Percentiles rank a stretch among this genome's conserved stretches.
phyloP scores from a whole-genome alignment of 2,888 invertebrate genomes.

The Polietes domitor region DNA sequence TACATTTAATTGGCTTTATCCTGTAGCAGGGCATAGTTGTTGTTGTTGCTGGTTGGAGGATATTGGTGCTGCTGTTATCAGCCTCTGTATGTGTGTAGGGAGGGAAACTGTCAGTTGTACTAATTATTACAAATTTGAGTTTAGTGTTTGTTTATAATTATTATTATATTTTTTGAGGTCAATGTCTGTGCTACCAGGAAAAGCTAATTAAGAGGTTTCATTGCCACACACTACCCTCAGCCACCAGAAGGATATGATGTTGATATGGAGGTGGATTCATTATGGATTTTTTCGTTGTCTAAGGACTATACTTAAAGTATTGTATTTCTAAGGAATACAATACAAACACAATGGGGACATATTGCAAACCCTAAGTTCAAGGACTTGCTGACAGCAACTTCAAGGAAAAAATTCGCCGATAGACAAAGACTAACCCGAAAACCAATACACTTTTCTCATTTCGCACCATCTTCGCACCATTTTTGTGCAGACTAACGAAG shows the following conservation, averaged over 20 bases:
- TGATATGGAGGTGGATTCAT: not conserved
- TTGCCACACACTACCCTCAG: not conserved
- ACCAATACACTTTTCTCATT: no score
- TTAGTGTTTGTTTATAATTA: slow-evolving; percentile 44
- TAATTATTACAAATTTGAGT: slow-evolving; percentile 47
- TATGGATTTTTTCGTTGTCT: not conserved
- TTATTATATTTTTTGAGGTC: not conserved
- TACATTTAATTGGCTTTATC: slow-evolving; percentile 50
- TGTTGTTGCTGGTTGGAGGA: not conserved
- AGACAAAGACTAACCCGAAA: no score
- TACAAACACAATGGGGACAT: no score
- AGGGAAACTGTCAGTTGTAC: slow-evolving; percentile 10
- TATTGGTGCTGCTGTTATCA: not conserved
- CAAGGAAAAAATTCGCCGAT: no score
- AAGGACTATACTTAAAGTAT: not conserved
- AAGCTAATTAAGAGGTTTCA: slow-evolving; percentile 34
- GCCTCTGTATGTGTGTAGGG: no score
- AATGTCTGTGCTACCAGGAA: not conserved
- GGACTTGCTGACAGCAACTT: no score
- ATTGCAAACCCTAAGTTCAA: no score
- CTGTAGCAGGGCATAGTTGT: not conserved
- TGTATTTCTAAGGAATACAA: no score
- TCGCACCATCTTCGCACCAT: no score
- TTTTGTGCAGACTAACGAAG: no score
- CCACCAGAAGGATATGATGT: not conserved